Conservation (phyloP, 1,140 invertebrate species). For the Rhopalosiphum maidis region DNA sequence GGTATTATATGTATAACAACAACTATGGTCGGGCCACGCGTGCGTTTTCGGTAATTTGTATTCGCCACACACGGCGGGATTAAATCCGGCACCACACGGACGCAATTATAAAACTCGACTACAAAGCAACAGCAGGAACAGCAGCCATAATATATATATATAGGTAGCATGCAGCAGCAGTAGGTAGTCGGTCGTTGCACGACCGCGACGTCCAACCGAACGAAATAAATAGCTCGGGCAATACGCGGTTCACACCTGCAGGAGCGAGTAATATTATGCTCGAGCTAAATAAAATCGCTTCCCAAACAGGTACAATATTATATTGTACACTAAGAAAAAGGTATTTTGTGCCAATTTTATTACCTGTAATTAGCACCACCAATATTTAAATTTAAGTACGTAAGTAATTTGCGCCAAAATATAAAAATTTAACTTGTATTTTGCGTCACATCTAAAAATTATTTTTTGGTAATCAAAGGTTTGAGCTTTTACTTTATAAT, state of each 20-base stretch:
- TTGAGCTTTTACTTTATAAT: too few relatives aligned
- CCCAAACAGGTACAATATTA: too few relatives aligned
- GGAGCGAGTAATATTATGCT: too few relatives aligned
- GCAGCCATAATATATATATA: neutral
- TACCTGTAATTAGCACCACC: too few relatives aligned
- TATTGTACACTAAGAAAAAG: too few relatives aligned
- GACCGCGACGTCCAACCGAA: neutral
- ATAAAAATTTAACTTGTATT: too few relatives aligned
- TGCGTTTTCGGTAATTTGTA: slow-evolving; percentile 5
- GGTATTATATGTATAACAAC: neutral
- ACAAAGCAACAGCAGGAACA: neutral
- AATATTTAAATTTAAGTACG: too few relatives aligned
- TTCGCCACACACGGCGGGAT: neutral
- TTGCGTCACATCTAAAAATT: too few relatives aligned
- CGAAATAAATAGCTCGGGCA: neutral
- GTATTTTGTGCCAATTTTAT: too few relatives aligned
- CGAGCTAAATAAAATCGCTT: too few relatives aligned
- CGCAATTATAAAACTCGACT: neutral
- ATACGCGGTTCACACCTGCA: neutral
- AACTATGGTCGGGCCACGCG: neutral
- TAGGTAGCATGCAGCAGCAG: neutral
- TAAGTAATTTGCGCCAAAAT: too few relatives aligned
- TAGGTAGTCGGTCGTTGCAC: neutral
- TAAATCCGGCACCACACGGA: slow-evolving; percentile 2
- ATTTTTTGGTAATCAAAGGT: too few relatives aligned